Evolutionary conservation across 2,888 invertebrate genomes (phyloP).

Genomic region (Xanthia togata): DNA sequence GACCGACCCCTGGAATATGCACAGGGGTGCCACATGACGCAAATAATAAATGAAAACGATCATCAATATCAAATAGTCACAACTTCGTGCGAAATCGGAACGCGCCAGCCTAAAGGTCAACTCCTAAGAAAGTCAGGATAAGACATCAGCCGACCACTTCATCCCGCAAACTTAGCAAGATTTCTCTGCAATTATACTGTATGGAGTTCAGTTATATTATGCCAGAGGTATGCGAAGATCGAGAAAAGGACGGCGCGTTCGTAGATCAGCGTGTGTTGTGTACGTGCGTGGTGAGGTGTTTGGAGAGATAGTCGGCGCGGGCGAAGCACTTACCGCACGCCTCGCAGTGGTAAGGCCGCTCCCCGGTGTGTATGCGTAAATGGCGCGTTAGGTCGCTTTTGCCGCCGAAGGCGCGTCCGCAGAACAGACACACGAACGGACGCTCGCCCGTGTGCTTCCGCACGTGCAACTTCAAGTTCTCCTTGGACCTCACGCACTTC

Average conservation of each 20-base stretch:
- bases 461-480: constrained; percentile 96
- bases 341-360: constrained; percentile 97
- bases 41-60: constrained; percentile 38
- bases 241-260: constrained; percentile 78
- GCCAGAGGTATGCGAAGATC: constrained; percentile 66
- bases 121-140: constrained; percentile 10
- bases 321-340: constrained; percentile 98
- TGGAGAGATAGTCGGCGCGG: constrained; percentile 96
- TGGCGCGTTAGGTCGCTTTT: constrained; percentile 97
- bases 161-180: constrained; percentile 26
- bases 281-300: constrained; percentile 97
- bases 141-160: constrained; percentile 26
- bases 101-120: constrained; percentile 66
- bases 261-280: constrained; percentile 92
- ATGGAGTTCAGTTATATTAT: constrained; percentile 57
- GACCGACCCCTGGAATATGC: constrained; percentile 22
- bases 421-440: constrained; percentile 97
- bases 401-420: constrained; percentile 96
- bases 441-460: constrained; percentile 96
- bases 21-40: constrained; percentile 25
- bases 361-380: constrained; percentile 96
- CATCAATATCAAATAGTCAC: constrained; percentile 22
- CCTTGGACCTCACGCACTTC: constrained; percentile 96
- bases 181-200: constrained; percentile 37
- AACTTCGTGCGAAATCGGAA: constrained; percentile 52